A percentile compares a stretch with the other conserved stretches of the same genome.
These are phyloP conservation scores for Enoplosus armatus DNA, from an alignment of 2,797 vertebrate species.

Conservation along the genomic window DNA sequence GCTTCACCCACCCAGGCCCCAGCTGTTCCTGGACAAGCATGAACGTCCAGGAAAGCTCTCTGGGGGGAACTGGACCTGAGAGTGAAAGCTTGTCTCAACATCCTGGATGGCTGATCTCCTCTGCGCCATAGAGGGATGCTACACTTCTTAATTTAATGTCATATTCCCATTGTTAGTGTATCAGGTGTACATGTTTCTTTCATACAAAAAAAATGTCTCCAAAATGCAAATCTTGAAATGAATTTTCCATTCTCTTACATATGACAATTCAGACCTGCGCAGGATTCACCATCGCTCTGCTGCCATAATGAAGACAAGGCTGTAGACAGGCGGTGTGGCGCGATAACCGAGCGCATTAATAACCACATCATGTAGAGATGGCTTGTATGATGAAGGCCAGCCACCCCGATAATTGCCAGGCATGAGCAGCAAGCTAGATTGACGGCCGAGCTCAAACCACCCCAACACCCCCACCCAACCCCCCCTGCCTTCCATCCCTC, in stretches of 20 bases:
- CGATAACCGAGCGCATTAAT: constrained; percentile 56
- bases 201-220: background rate
- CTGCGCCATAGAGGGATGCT: background rate
- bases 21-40: constrained; percentile 56
- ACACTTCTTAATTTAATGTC: background rate
- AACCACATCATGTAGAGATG: constrained; percentile 57
- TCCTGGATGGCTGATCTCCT: constrained; percentile 10
- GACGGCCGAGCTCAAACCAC: constrained; percentile 40
- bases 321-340: constrained; percentile 1
- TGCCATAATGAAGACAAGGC: constrained; percentile 31
- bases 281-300: background rate
- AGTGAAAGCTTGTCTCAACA: constrained; percentile 34
- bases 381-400: constrained; percentile 60
- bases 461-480: background rate
- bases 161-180: background rate
- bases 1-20: constrained; percentile 34
- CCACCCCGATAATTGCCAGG: constrained; percentile 56
- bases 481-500: constrained; percentile 6
- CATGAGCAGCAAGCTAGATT: constrained; percentile 48
- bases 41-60: constrained; percentile 50
- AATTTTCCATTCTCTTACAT: background rate
- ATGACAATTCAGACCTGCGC: background rate
- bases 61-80: constrained; percentile 25
- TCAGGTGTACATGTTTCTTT: background rate
- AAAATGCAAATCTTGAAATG: background rate